Percentiles rank a stretch among this genome's conserved stretches.
These are phyloP conservation scores for Plutomurus gul DNA, from an alignment of 1,140 invertebrate species.

Conservation along the genomic window DNA sequence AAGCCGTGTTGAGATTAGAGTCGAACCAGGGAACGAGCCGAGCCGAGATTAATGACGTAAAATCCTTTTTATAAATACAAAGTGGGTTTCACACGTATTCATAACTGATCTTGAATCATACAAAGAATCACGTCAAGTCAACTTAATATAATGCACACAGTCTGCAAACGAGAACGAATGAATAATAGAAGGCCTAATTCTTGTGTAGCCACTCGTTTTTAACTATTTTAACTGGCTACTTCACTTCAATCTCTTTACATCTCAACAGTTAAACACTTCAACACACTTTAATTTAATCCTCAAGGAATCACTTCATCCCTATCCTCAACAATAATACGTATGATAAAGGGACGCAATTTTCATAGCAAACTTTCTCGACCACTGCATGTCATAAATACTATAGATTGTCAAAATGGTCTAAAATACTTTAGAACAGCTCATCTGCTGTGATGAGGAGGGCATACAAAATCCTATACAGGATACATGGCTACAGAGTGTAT, in stretches of 20 bases:
- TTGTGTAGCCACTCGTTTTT: background rate
- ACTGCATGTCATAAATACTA: no score
- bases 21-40: constrained; percentile 12
- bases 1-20: constrained; percentile 12
- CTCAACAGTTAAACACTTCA: background rate
- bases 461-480: no score
- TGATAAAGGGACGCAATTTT: background rate
- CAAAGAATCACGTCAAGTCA: constrained; percentile 27
- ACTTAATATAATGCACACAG: background rate
- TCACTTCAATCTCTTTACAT: background rate
- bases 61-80: constrained; percentile 36
- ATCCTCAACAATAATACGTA: background rate
- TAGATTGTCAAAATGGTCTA: no score
- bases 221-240: background rate
- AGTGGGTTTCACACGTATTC: constrained; percentile 28
- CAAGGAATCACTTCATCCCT: background rate
- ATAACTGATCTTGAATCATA: constrained; percentile 18
- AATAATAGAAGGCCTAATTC: background rate
- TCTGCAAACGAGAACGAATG: background rate
- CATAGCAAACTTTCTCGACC: background rate
- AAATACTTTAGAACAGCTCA: no score
- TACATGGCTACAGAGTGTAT: no score
- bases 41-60: constrained; percentile 34
- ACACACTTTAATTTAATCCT: background rate
- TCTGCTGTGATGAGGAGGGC: no score